Percentiles rank a stretch among this genome's conserved stretches.
phyloP scores from a whole-genome alignment of 2,888 invertebrate species.

The Dicyrtomina minuta region DNA sequence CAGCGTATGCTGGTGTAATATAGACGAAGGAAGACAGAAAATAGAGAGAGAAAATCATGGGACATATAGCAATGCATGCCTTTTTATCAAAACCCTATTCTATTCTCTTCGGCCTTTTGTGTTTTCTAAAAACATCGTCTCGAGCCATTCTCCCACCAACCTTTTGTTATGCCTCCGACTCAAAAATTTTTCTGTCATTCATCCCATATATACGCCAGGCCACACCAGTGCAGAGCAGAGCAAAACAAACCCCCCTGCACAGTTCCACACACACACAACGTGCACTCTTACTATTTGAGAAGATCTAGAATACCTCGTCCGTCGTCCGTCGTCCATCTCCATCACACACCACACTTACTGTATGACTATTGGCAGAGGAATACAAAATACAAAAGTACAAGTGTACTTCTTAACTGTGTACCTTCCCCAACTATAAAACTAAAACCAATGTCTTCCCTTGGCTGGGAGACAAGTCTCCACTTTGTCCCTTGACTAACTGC shows the following conservation, averaged over 20 bases:
- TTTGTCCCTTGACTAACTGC: no score
- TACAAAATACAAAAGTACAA: slow-evolving; percentile 4
- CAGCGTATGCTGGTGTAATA: no score
- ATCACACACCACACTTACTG: slow-evolving; percentile 8
- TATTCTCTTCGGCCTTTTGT: slow-evolving; percentile 45
- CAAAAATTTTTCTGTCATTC: slow-evolving; percentile 48
- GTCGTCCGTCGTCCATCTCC: slow-evolving; percentile 15
- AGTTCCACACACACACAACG: neutral
- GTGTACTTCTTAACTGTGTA: slow-evolving; percentile 20
- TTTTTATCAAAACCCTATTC: slow-evolving; percentile 46
- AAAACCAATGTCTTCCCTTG: no score
- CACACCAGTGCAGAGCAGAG: neutral
- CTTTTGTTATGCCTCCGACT: slow-evolving; percentile 40
- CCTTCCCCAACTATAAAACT: neutral
- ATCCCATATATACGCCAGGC: slow-evolving; percentile 37
- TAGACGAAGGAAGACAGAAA: no score
- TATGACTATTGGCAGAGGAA: slow-evolving; percentile 25
- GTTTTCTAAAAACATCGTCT: slow-evolving; percentile 47
- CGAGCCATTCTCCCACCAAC: slow-evolving; percentile 41
- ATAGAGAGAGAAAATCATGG: no score
- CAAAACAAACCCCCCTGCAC: neutral
- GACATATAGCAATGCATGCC: slow-evolving; percentile 35
- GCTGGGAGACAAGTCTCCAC: neutral
- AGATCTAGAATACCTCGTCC: slow-evolving; percentile 5
- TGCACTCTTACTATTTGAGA: neutral